phyloP scores from a whole-genome alignment of 2,888 invertebrate genomes.

The Craniophora ligustri region DNA sequence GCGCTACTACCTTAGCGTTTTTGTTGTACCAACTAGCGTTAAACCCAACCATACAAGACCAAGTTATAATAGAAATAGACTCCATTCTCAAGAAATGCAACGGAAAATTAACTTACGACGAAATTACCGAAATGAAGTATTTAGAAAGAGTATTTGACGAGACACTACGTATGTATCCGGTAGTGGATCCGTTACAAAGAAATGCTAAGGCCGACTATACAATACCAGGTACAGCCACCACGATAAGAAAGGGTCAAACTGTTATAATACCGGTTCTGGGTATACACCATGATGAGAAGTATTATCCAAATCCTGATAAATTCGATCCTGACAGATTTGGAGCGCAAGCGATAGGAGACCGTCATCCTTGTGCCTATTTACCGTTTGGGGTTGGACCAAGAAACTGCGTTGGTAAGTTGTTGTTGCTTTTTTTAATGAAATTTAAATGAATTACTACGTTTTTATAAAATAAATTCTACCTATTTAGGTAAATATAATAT shows the following conservation, averaged over 20 bases:
- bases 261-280: neutral
- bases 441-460: no score
- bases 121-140: neutral
- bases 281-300: neutral
- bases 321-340: neutral
- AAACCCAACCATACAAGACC: neutral
- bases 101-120: neutral
- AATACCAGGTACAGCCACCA: neutral
- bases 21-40: neutral
- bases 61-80: neutral
- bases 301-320: neutral
- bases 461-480: no score
- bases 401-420: neutral
- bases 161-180: slow-evolving; percentile 78
- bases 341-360: no score
- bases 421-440: no score
- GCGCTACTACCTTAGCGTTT: neutral
- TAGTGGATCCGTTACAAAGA: slow-evolving; percentile 70
- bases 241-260: neutral
- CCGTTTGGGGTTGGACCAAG: neutral
- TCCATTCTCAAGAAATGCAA: neutral
- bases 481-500: no score
- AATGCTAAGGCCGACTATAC: slow-evolving; percentile 51
- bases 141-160: slow-evolving; percentile 69
- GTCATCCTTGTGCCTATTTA: neutral